These are phyloP conservation scores for Hybognathus amarus DNA, from an alignment of 2,797 vertebrate species.

Conservation along the genomic window DNA sequence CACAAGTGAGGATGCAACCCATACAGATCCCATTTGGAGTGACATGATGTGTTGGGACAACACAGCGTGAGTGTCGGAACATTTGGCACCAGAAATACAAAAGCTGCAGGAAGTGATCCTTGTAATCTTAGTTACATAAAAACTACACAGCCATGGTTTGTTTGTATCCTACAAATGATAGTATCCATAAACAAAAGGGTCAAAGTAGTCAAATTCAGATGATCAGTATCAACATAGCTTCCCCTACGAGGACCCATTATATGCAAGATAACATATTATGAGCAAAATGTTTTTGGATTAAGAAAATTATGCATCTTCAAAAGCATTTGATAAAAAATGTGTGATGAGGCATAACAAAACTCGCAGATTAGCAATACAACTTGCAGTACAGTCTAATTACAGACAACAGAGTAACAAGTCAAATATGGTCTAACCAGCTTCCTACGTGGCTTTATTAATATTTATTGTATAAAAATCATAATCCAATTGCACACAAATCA, in stretches of 20 bases:
- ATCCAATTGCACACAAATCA: not conserved
- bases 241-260: not conserved
- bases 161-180: not conserved
- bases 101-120: not conserved
- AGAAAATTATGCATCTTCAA: not conserved
- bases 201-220: not conserved
- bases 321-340: not conserved
- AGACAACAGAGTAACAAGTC: not conserved
- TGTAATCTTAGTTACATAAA: not conserved
- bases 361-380: not conserved
- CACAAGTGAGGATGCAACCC: not conserved
- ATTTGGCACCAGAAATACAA: not conserved
- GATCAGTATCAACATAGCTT: not conserved
- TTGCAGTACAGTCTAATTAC: not conserved
- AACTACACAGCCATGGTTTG: not conserved
- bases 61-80: not conserved
- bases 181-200: not conserved
- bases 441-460: not conserved
- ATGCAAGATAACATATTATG: not conserved
- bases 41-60: conserved; percentile 2
- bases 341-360: not conserved
- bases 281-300: not conserved
- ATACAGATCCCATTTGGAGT: not conserved
- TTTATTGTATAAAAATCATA: not conserved
- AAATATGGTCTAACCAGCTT: not conserved